Percentiles rank a stretch among this genome's conserved stretches.
Evolutionary conservation across 2,797 vertebrate genomes (phyloP).

Genomic region (Octomys mimax): DNA sequence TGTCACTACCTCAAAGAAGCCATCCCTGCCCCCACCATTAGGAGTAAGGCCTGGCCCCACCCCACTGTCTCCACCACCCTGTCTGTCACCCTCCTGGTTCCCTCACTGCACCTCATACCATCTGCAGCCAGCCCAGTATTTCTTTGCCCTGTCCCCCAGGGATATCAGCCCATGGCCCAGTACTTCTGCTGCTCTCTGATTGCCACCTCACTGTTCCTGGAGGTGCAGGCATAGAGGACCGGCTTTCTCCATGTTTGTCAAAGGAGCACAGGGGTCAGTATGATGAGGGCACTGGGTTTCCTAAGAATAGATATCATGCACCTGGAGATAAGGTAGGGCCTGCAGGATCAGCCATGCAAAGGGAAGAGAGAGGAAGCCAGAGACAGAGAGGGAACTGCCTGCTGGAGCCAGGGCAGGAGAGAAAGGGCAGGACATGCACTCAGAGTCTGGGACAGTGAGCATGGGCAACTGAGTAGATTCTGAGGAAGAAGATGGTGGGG

Average conservation of each 20-base stretch:
- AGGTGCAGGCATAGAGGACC: accelerated
- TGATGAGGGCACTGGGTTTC: neutral
- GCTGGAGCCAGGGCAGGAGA: neutral
- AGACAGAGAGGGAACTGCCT: neutral
- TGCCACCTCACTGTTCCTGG: too few species aligned
- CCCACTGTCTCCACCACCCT: neutral
- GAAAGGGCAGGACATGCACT: neutral
- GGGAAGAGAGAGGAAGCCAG: neutral
- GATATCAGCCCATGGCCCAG: neutral
- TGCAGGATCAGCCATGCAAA: neutral
- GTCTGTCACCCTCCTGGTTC: neutral
- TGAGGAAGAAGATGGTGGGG: neutral
- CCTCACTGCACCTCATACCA: neutral
- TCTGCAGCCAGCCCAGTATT: neutral
- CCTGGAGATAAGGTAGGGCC: neutral
- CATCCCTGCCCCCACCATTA: neutral
- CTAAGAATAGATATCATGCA: neutral
- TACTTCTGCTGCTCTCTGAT: neutral
- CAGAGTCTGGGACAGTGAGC: accelerated
- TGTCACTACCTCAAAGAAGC: neutral
- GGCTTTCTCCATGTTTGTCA: neutral
- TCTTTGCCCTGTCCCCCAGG: neutral
- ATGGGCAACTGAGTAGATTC: too few species aligned
- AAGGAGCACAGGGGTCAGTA: neutral
- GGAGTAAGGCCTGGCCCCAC: neutral